Base-by-base conservation (phyloP, 1,140 invertebrate species). In the Leptestheria dahalacensis region DNA sequence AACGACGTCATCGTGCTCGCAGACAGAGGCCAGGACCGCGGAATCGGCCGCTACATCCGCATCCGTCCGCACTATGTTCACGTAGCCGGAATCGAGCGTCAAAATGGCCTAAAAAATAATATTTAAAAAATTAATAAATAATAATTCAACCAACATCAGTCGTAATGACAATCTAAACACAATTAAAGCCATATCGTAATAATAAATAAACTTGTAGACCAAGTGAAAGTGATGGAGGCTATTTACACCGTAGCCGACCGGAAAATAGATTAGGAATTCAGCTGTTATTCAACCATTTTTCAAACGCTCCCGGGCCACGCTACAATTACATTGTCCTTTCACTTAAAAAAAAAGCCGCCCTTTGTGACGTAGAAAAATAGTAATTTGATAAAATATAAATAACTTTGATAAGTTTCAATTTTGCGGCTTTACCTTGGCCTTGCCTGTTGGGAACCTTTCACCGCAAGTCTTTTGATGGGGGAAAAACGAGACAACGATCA, bases 1-100 rank as follows among this genome's bases (percentile, higher is more conserved):
- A 18, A 60, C 49, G 15, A 50, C 58, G 24, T 50, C 48, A 28
- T 60, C 58, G 33, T 60, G 47, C 25, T 60, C 58, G 6, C 3
- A 48, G 6, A 53, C 58, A 15, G 58, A 60, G 6, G 58, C 51
- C 12, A 46, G 26, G 15, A 55, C 20, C 12, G 4, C 26, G 1
- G 33, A 29, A 0, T 33, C 53, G 25, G 53, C 26, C 9, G 26
- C 53, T 10, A 33, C 15, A n/a, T 55, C 53, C 21, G 28, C 20
- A 20, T 28, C 23, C 3, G 52, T 28, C 11, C 33, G 25, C 25
- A 60, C 49, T 18, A 60, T 25, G 21, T 48, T 33, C 18, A 60
- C 18, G 15, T 28, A 11, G 11, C 58, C 58, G 2, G 49, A 29
- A 52, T 60, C 58, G 1, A 60, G 58, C 4, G 48, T 49, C 21